Conservation (phyloP, 2,113 vertebrate species). For the Cryptoleucopteryx plumbea region DNA sequence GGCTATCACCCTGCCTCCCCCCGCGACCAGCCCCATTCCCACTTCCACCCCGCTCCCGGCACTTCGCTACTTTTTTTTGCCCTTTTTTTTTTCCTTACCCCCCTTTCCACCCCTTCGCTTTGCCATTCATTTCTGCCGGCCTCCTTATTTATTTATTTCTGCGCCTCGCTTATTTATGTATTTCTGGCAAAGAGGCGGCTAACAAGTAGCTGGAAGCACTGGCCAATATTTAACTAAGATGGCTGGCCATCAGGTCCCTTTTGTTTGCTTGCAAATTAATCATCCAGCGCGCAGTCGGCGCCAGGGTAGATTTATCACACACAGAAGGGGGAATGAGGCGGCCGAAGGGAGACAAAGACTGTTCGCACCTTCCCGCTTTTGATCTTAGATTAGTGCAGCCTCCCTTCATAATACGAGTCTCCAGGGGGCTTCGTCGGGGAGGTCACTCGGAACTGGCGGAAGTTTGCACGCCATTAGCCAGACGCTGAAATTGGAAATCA, state of each 20-base stretch:
- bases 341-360: constrained; percentile 77
- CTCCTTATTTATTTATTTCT: background rate
- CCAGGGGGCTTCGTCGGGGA: constrained; percentile 77
- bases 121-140: background rate
- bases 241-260: constrained; percentile 78
- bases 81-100: rapidly evolving
- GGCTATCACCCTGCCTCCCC: background rate
- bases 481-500: constrained; percentile 53
- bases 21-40: background rate
- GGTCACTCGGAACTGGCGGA: constrained; percentile 77
- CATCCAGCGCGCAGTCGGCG: constrained; percentile 80
- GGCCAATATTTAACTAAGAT: constrained; percentile 88
- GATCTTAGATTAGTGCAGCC: constrained; percentile 75
- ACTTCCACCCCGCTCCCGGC: background rate
- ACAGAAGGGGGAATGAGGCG: constrained; percentile 72
- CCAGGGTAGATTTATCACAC: constrained; percentile 81
- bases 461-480: constrained; percentile 75
- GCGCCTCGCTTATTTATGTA: background rate
- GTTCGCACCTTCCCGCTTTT: constrained; percentile 85
- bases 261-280: constrained; percentile 96
- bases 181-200: constrained; percentile 25
- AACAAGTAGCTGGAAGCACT: constrained; percentile 78
- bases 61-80: rapidly evolving
- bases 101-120: background rate
- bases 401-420: constrained; percentile 76